These are phyloP conservation scores for Galleria mellonella DNA, from an alignment of 1,140 invertebrate species.

Conservation along the genomic window DNA sequence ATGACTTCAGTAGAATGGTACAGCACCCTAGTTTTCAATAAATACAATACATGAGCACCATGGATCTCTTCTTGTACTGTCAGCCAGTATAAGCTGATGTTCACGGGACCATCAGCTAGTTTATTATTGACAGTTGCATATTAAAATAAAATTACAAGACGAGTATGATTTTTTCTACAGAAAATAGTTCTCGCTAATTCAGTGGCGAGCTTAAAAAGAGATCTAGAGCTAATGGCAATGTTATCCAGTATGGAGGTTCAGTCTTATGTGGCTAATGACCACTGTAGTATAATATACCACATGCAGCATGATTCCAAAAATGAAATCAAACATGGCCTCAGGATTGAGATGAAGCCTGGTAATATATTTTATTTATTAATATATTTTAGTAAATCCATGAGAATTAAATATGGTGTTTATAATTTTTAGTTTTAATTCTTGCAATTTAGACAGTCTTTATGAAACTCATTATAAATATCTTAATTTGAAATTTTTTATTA, in stretches of 20 bases:
- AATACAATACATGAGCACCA: too few species aligned
- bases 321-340: constrained; percentile 43
- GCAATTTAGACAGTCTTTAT: not conserved
- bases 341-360: constrained; percentile 46
- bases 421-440: too few species aligned
- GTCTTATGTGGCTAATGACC: constrained; percentile 41
- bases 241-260: constrained; percentile 50
- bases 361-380: not conserved
- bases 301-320: constrained; percentile 39
- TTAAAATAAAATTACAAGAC: too few species aligned
- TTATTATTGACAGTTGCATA: too few species aligned
- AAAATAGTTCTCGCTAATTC: constrained; percentile 41
- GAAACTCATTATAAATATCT: not conserved
- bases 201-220: constrained; percentile 30
- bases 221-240: constrained; percentile 41
- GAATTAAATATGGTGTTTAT: constrained; percentile 6
- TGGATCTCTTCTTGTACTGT: too few species aligned
- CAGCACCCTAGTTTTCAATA: too few species aligned
- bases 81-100: too few species aligned
- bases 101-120: too few species aligned
- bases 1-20: too few species aligned
- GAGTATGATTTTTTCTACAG: too few species aligned
- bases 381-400: too few species aligned
- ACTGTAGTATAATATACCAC: constrained; percentile 48
- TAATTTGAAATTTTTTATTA: too few species aligned